Base-by-base conservation (phyloP, 2,888 invertebrate genomes). In the Himalopsyche japonica region DNA sequence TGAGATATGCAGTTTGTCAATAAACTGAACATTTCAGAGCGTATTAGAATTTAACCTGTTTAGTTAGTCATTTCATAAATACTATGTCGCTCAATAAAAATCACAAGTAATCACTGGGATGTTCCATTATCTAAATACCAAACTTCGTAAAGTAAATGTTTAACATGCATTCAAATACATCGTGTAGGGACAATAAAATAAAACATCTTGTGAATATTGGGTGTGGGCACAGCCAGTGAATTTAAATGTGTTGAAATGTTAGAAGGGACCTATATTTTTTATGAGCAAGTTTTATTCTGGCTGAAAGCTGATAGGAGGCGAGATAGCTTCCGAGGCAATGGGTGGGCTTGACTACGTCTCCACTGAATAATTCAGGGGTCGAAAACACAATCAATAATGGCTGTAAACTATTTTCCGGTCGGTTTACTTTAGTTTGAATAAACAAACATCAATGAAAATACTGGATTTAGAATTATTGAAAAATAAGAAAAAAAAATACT, bases 241-340 rank as follows among this genome's bases (percentile, higher is more conserved):
- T 76, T 24, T 37, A 30, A 81, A 84, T 78, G 84, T 84, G 84
- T 84, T 80, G 84, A 81, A 80, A 79, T 84, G 80, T 64, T 37
- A 43, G 77, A 77, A 77, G 43, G 77, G 43, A 77, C 78, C 76
- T 47, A 77, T 49, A 84, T 81, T 84, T 84, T 84, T 84, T 84
- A 81, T 70, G 81, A 48, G 32, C 47, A 77, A 43, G 81, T 77
- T 77, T 76, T 30, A 82, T 76, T 47, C 80, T 27, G 57, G 49
- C 82, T 57, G 82, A 82, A 85, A 76, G n/a, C 57, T 80, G 85
- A 83, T 83, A 80, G 83, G 80, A 78, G 48, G 37, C 48, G 12
- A 32, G 81, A 82, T 82, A 85, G 85, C 81, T 80, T 78, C 83
- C 78, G 81, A 49, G 70, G 70, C 79, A 27, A 83, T 83, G 85